Evolutionary conservation across 2,113 vertebrate genomes (phyloP), one percentile per base, ranked within the genome.

Genomic region (Corythaeola cristata): DNA sequence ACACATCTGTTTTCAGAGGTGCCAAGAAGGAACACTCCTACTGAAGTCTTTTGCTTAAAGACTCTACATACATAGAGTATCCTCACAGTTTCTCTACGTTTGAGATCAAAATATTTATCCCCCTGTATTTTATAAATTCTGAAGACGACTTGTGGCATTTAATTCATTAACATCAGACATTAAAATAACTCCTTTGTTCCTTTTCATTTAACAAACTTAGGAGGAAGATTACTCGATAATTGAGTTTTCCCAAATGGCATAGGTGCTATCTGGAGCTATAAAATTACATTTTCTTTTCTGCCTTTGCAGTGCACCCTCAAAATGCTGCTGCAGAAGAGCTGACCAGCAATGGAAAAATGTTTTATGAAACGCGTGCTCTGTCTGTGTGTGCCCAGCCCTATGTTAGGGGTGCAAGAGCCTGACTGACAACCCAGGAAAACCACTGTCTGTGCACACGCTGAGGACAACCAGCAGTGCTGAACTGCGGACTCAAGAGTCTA

Each of bases 391-490:
- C 44, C 47, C 69, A 88, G 59, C 20, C 20, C 26, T 15, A 26
- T 6, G 20, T 32, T 32, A 32, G 2, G 11, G 69, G 39, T 30
- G 17, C 49, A 33, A 30, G 27, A 30, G 68, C 45, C 24, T 11
- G 44, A 18, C 39, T 15, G 52, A 41, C 47, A 78, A 15, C 30
- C 85, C 63, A 18, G 44, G 33, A n/a, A 24, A 50, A 9, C 2
- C 53, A 6, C 45, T 4, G 27, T 5, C 44, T 9, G 26, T 12
- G 26, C 26, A 9, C 30, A 13, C 0, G 0, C 2, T 2, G 44
- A 58, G 27, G 23, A 53, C 9, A 21, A 41, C 33, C 22, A 39
- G 45, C 28, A 55, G 35, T 21, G 33, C 55, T 80, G 67, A 66
- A 37, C 60, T n/a, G 77, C 32, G 24, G 32, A 27, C 55, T 55